These are phyloP conservation scores for Tetragonula carbonaria DNA, from an alignment of 2,888 invertebrate species.

Conservation along the genomic window DNA sequence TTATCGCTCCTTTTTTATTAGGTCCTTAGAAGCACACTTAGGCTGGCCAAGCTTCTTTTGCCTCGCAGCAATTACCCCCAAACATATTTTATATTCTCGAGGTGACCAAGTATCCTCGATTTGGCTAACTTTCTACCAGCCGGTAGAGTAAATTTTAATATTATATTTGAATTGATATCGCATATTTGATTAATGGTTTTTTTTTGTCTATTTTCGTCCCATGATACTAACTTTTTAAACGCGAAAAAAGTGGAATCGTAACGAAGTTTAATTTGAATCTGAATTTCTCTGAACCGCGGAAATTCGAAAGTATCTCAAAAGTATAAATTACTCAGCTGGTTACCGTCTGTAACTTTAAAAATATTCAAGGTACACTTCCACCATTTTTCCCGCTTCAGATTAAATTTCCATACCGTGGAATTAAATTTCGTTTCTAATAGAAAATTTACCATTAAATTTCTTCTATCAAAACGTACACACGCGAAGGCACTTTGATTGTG, in stretches of 20 bases:
- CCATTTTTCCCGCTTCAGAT: neutral
- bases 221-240: neutral
- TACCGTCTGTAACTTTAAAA: neutral
- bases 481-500: too few relatives aligned
- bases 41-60: conserved; percentile 21
- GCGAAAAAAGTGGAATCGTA: neutral
- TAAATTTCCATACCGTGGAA: neutral
- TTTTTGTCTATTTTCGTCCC: too few relatives aligned
- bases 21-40: conserved; percentile 27
- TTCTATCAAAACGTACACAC: neutral
- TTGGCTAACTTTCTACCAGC: neutral
- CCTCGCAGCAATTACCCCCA: conserved; percentile 23
- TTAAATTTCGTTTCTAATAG: neutral
- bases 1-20: conserved; percentile 34
- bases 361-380: neutral
- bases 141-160: neutral
- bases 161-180: conserved; percentile 2
- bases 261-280: neutral
- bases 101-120: conserved; percentile 8
- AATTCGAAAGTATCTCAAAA: neutral
- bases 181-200: neutral
- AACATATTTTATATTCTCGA: conserved; percentile 21
- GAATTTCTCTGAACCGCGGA: neutral
- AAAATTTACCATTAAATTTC: neutral
- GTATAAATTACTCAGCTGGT: neutral